Base-by-base conservation (phyloP, 2,113 vertebrate genomes). In the Loxodonta africana region DNA sequence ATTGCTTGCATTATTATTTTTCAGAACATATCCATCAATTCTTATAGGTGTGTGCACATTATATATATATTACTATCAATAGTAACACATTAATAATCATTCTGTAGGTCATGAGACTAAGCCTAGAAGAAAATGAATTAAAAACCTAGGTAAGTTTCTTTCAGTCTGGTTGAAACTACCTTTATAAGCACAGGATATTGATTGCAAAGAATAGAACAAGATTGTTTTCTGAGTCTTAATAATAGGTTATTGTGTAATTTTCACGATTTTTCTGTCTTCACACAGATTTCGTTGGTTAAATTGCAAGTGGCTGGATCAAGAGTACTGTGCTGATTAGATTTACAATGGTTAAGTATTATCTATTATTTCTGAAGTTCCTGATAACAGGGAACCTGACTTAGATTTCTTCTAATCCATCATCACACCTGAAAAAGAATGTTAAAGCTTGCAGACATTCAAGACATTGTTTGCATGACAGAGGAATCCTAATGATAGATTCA, bases 401-500 rank as follows among this genome's bases (percentile, higher is more conserved):
- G 0, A 83, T 89, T 15, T 48, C 7, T 80, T 93, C 14, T 25
- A 63, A 74, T 21, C n/a, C 1, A 76, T 88, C 51, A 83, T 60
- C 17, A 76, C 10, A 89, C 65, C 37, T 85, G 14, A 20, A 94
- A 88, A 91, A 77, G 20, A 90, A 90, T 78, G 8, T 26, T 85
- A 8, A 94, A 95, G 78, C 7, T 69, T 63, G 44, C 25, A 95
- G 8, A 25, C 11, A 78, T 73, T 91, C 91, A 93, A 89, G 80
- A 83, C 91, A 53, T 96, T 30, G 14, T 91, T 93, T 85, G 2
- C 17, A 41, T 53, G 48, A 41, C 48, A 94, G 21, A 44, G 26
- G 73, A 93, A 95, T 85, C 90, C 21, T 92, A 62, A 33, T 74
- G 82, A 95, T 8, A 80, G 9, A 90, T 17, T 85, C 12, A 73